Percentiles rank a stretch among this genome's conserved stretches.
These are phyloP conservation scores for Gambusia yucatana DNA, from an alignment of 2,797 vertebrate genomes.

Conservation along the genomic window DNA sequence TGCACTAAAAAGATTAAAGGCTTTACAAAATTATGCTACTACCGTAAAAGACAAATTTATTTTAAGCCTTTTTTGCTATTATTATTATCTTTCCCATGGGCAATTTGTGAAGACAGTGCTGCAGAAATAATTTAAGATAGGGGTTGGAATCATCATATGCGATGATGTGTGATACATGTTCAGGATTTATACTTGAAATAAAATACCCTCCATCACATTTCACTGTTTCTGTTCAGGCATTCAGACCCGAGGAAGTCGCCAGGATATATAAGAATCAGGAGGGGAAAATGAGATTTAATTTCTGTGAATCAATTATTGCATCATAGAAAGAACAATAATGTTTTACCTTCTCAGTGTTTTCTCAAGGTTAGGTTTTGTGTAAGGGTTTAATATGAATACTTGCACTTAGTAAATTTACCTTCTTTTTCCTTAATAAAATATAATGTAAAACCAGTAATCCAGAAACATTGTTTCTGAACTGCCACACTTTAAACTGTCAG, in stretches of 20 bases:
- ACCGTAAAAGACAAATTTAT: background rate
- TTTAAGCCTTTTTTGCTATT: background rate
- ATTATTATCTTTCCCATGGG: background rate
- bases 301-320: background rate
- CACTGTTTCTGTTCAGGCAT: background rate
- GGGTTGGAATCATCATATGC: background rate
- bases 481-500: slow-evolving; percentile 19
- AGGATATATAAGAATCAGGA: background rate
- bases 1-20: too few relatives aligned
- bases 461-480: slow-evolving; percentile 2
- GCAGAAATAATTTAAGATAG: background rate
- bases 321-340: background rate
- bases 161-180: background rate
- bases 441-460: background rate
- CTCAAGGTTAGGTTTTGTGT: background rate
- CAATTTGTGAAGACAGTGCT: background rate
- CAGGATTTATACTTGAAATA: background rate
- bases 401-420: background rate
- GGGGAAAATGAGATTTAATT: background rate
- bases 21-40: background rate
- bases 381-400: background rate
- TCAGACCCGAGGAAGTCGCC: background rate
- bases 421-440: background rate
- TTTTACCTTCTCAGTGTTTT: background rate
- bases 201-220: background rate